These are phyloP conservation scores for Moxostoma hubbsi DNA, from an alignment of 2,797 vertebrate genomes.

Conservation along the genomic window DNA sequence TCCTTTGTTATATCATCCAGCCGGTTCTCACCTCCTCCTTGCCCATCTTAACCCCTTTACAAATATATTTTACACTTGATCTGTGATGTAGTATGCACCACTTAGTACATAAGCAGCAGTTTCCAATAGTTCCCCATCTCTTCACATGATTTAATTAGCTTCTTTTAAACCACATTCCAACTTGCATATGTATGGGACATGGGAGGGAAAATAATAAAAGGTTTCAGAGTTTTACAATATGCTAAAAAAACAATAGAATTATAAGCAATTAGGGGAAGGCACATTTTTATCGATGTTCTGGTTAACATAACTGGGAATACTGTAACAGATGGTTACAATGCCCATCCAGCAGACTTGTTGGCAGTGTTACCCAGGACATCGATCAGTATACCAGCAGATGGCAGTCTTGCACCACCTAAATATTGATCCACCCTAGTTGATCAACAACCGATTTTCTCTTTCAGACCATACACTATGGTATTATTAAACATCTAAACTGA, in stretches of 20 bases:
- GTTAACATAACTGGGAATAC: conserved; percentile 48
- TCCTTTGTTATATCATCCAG: too few species aligned
- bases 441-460: conserved; percentile 26
- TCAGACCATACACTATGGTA: conserved; percentile 22
- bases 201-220: neutral
- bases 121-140: neutral
- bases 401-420: conserved; percentile 32
- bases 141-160: neutral
- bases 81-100: neutral
- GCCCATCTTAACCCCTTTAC: too few species aligned
- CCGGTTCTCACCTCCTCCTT: too few species aligned
- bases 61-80: neutral
- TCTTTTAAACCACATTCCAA: neutral
- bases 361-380: too few species aligned
- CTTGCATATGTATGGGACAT: neutral
- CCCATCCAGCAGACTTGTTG: conserved; percentile 37
- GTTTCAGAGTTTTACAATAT: conserved; percentile 22
- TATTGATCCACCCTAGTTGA: conserved; percentile 12
- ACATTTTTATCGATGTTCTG: conserved; percentile 24
- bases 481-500: conserved; percentile 38
- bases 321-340: conserved; percentile 56
- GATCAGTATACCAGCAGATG: conserved; percentile 32
- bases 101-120: neutral
- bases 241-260: neutral
- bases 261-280: conserved; percentile 20